These are phyloP conservation scores for Actenoides hombroni DNA, from an alignment of 2,113 vertebrate species.

Conservation along the genomic window DNA sequence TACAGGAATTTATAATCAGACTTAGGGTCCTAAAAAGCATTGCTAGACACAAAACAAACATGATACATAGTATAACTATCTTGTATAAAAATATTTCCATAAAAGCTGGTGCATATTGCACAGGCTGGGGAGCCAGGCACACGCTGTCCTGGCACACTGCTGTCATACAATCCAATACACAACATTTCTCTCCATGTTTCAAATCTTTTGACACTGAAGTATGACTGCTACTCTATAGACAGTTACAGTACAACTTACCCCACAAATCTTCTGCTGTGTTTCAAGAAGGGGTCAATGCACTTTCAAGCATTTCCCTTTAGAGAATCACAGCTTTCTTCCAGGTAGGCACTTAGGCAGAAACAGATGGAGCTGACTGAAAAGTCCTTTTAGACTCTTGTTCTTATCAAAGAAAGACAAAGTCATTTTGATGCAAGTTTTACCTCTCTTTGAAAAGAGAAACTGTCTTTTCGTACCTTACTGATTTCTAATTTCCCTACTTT, in stretches of 20 bases:
- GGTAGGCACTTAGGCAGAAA: not conserved
- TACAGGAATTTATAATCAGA: not conserved
- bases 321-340: not conserved
- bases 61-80: not conserved
- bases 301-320: not conserved
- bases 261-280: not conserved
- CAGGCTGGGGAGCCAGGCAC: not conserved
- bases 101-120: not conserved
- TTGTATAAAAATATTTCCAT: not conserved
- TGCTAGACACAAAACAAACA: not conserved
- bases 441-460: not conserved
- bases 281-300: not conserved
- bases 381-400: not conserved
- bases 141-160: not conserved
- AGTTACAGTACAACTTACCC: not conserved
- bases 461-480: accelerated
- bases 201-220: not conserved
- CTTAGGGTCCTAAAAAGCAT: not conserved
- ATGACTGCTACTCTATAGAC: not conserved
- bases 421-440: not conserved
- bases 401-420: not conserved
- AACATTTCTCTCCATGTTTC: not conserved
- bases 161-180: not conserved
- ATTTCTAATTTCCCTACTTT: not conserved
- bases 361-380: not conserved